These are phyloP conservation scores for Myocastor coypus DNA, from an alignment of 2,113 vertebrate species.

Conservation along the genomic window DNA sequence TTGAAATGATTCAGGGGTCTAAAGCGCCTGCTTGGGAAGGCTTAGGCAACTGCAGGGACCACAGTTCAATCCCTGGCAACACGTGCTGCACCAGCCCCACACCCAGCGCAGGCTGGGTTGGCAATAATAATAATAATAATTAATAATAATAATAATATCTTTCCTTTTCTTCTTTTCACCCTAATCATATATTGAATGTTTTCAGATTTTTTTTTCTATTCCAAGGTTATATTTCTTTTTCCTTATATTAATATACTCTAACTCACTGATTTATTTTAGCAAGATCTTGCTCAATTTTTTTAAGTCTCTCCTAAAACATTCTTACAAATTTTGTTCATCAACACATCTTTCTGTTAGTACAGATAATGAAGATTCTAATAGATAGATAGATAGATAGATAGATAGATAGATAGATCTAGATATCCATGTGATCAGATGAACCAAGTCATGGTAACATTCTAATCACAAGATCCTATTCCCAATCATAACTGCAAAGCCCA, in stretches of 20 bases:
- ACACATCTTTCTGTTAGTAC: not conserved
- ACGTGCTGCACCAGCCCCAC: too few relatives aligned
- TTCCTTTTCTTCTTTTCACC: not conserved
- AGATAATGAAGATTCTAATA: not conserved
- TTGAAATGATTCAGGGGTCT: too few relatives aligned
- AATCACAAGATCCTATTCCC: not conserved
- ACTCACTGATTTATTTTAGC: not conserved
- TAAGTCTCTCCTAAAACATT: not conserved
- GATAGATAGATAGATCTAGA: too few relatives aligned
- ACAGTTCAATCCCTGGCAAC: too few relatives aligned
- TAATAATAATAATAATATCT: too few relatives aligned
- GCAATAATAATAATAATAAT: too few relatives aligned
- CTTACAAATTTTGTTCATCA: not conserved
- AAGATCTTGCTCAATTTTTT: not conserved
- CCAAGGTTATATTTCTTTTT: not conserved
- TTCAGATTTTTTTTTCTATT: not conserved
- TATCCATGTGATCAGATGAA: not conserved
- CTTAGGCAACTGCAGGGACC: too few relatives aligned
- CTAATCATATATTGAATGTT: not conserved
- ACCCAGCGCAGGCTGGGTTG: too few relatives aligned
- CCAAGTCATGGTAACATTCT: too few relatives aligned
- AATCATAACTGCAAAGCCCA: not conserved
- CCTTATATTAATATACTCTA: not conserved
- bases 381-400: too few relatives aligned
- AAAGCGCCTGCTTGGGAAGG: too few relatives aligned